Evolutionary conservation across 1,140 invertebrate species (phyloP).

Genomic region (Lasioglossum albipes): DNA sequence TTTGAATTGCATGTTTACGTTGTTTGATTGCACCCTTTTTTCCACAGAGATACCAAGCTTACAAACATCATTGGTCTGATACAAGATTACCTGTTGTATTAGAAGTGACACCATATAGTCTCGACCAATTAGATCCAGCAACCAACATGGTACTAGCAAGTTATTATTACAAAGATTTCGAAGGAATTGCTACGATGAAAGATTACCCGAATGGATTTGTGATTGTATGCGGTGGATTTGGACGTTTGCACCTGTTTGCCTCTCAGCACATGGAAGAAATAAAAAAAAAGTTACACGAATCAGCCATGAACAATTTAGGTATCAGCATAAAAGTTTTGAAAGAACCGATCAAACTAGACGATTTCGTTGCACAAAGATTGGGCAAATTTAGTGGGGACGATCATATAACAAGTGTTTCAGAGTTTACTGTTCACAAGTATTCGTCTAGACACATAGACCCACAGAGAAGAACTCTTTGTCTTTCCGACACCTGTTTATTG

Average conservation of each 20-base stretch:
- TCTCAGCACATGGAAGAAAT: constrained; percentile 91
- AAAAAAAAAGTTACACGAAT: constrained; percentile 91
- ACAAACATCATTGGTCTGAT: constrained; percentile 98
- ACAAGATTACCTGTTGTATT: constrained; percentile 91
- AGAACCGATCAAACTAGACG: constrained; percentile 90
- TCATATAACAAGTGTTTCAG: constrained; percentile 93
- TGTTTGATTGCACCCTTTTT: constrained; percentile 42
- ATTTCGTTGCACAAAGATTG: constrained; percentile 92
- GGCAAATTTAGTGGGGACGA: constrained; percentile 93
- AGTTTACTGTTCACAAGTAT: constrained; percentile 95
- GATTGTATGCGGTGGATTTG: constrained; percentile 92
- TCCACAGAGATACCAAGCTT: constrained; percentile 92
- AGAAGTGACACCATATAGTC: constrained; percentile 92
- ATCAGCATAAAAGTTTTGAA: constrained; percentile 91
- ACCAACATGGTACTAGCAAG: constrained; percentile 89
- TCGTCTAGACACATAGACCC: constrained; percentile 88
- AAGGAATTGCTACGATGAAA: constrained; percentile 86
- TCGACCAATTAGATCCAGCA: constrained; percentile 94
- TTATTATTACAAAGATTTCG: constrained; percentile 96
- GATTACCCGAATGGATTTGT: constrained; percentile 92
- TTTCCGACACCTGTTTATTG: constrained; percentile 96
- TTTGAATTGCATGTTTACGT: constrained; percentile 19
- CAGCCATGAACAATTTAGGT: constrained; percentile 89
- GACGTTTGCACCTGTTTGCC: constrained; percentile 93
- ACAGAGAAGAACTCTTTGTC: constrained; percentile 93